Percentiles rank a stretch among this genome's conserved stretches.
Conservation (phyloP, 92 coral and sea anemone species). For the Chrysogorgia sp. region DNA sequence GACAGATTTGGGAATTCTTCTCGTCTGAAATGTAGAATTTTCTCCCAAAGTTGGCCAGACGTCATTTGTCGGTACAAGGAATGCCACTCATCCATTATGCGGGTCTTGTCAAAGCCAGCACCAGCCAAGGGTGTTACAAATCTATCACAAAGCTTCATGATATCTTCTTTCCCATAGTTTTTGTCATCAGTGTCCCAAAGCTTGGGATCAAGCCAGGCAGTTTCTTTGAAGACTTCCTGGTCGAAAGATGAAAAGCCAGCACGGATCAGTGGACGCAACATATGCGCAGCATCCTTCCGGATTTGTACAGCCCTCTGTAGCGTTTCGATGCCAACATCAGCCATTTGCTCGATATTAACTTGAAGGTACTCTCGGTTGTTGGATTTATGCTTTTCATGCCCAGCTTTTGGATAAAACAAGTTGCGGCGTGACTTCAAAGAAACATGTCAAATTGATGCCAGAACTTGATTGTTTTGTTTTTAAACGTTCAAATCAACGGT, state of each 20-base stretch:
- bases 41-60: slow-evolving; percentile 17
- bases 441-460: no score
- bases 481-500: no score
- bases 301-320: slow-evolving; percentile 1
- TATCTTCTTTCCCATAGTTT: background rate
- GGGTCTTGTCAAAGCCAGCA: background rate
- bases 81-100: background rate
- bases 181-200: slow-evolving; percentile 1
- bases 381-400: slow-evolving; percentile 15
- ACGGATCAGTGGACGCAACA: background rate
- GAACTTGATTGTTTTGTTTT: no score
- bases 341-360: background rate
- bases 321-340: background rate
- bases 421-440: no score
- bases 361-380: slow-evolving; percentile 2
- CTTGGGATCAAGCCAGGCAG: slow-evolving; percentile 31
- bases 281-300: background rate
- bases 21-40: slow-evolving; percentile 20
- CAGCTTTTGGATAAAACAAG: slow-evolving; percentile 7
- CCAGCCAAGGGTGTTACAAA: background rate
- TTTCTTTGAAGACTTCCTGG: slow-evolving; percentile 46
- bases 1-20: slow-evolving; percentile 37
- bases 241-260: slow-evolving; percentile 6
- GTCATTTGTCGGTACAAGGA: background rate
- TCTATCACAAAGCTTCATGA: background rate